Evolutionary conservation across 2,888 invertebrate genomes (phyloP), one percentile per base, ranked within the genome.

Genomic region (Xestia sexstrigata): DNA sequence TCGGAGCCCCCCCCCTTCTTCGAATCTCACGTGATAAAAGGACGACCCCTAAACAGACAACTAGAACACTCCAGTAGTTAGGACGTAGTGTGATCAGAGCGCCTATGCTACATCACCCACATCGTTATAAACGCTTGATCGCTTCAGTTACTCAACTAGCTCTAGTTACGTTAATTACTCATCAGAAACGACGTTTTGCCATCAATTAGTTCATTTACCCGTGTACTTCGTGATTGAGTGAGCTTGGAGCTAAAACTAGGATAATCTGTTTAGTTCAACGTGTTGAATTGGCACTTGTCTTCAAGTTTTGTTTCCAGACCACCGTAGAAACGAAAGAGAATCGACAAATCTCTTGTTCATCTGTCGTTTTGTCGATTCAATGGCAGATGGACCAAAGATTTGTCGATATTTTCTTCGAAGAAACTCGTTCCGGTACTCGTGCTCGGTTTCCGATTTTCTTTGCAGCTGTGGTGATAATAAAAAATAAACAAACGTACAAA

Each of bases 141-240:
- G 65, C 52, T 45, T 52, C 62, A n/a, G 20, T 76, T 65, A 35
- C 65, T 5, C n/a, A 45, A 62, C 20, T 15, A 35, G 20, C 3
- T 15, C 42, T 8, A 76, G 11, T 52, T 75, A 4, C 20, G 23
- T 26, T 45, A 65, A 76, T 76, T 42, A 52, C 52, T 52, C 45
- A 35, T 76, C 52, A 17, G n/a, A 49, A 52, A 52, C 52, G 62
- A 75, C 1, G 35, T 23, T 47, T 0, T 47, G 26, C 13, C 39
- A 74, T 49, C 47, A 49, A 74, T 74, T 74, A 47, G 71, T 47
- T 47, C 30, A 35, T 65, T 75, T 42, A 30, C 30, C 1, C 65
- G 42, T 65, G 42, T 42, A n/a, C n/a, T 63, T 63, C 26, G 11
- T 47, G 74, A 23, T 73, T 74, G 26, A 39, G 35, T 42, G 26